Evolutionary conservation across 2,113 vertebrate genomes (phyloP).

Genomic region (Dromiciops gliroides): DNA sequence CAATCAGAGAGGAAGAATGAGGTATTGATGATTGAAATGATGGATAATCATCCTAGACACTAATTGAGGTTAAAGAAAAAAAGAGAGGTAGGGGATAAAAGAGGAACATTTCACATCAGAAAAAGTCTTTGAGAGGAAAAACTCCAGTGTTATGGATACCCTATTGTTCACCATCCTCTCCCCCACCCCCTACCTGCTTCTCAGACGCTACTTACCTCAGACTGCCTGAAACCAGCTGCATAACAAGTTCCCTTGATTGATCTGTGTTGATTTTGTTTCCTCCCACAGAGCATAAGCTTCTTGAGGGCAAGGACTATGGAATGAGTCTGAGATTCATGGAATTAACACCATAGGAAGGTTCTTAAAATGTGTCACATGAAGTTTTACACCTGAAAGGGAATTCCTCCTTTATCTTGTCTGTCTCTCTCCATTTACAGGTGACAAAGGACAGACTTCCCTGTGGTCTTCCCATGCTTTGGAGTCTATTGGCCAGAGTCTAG

Average conservation of each 20-base stretch:
- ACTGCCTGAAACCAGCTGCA: neutral
- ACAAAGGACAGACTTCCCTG: neutral
- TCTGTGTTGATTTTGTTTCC: neutral
- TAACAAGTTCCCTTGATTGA: neutral
- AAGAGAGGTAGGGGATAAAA: neutral
- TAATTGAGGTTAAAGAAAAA: neutral
- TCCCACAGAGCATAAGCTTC: neutral
- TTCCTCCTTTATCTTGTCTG: neutral
- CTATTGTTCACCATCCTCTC: neutral
- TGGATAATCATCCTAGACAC: neutral
- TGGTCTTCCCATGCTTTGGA: too few species aligned
- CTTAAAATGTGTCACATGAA: neutral
- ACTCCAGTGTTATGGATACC: neutral
- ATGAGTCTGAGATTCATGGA: neutral
- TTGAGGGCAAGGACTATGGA: neutral
- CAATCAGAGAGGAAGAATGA: neutral
- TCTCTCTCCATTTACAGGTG: neutral
- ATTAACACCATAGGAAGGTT: neutral
- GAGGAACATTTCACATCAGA: neutral
- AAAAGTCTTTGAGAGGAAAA: neutral
- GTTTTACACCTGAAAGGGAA: neutral
- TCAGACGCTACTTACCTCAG: neutral
- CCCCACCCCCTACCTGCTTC: too few species aligned
- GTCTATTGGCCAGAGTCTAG: neutral
- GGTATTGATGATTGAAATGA: neutral